Conservation (phyloP, 2,113 vertebrate genomes). For the Poeciliopsis prolifica region DNA sequence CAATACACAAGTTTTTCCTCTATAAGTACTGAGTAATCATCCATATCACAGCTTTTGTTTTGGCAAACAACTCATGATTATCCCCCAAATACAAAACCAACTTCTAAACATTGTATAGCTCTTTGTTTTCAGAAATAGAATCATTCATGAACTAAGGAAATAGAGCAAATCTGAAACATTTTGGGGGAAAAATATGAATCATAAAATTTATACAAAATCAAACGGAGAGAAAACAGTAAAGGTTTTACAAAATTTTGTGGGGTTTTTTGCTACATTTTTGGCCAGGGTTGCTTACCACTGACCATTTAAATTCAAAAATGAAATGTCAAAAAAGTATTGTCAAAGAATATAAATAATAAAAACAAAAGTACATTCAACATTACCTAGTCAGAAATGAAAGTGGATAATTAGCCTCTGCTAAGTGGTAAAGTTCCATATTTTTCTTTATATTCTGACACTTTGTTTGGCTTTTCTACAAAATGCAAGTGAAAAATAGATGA, state of each 20-base stretch:
- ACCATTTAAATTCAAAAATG: neutral
- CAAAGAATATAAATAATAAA: neutral
- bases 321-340: neutral
- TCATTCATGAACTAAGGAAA: no score
- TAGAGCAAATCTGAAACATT: neutral
- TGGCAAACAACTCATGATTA: neutral
- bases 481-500: neutral
- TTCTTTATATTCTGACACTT: neutral
- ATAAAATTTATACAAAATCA: no score
- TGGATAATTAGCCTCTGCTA: neutral
- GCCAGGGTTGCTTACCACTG: neutral
- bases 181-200: fast-evolving
- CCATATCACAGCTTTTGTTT: neutral
- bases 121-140: no score
- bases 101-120: no score
- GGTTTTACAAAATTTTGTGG: neutral
- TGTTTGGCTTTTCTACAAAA: neutral
- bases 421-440: neutral
- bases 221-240: no score
- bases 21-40: neutral
- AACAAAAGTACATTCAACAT: neutral
- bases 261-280: neutral
- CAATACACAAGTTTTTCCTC: neutral
- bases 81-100: no score
- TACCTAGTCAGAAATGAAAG: neutral